Conservation (phyloP, 2,113 vertebrate species). For the Petrocephalus microphthalmus region DNA sequence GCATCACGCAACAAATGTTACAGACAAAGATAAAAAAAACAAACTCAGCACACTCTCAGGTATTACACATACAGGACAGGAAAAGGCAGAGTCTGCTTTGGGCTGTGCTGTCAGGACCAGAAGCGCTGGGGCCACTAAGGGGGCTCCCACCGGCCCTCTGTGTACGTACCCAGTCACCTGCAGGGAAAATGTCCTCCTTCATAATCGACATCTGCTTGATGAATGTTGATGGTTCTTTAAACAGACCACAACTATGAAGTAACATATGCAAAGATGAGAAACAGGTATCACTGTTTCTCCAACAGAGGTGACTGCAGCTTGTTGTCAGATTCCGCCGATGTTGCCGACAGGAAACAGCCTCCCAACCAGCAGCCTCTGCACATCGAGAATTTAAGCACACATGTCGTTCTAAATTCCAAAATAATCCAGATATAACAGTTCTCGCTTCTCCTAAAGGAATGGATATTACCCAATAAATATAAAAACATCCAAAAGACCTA, state of each 20-base stretch:
- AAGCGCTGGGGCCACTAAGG: not conserved
- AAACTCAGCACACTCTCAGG: not conserved
- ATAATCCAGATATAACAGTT: conserved; percentile 9
- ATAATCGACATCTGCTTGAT: not conserved
- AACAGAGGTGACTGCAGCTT: not conserved
- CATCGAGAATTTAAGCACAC: not conserved
- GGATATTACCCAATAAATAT: conserved; percentile 5
- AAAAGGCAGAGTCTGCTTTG: not conserved
- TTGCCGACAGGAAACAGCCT: not conserved
- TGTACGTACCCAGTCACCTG: not conserved
- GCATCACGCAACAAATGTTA: conserved; percentile 11
- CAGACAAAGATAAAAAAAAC: conserved; percentile 7
- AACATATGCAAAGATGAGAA: not conserved
- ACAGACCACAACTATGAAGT: not conserved
- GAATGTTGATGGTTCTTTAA: not conserved
- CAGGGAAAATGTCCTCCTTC: too few species aligned
- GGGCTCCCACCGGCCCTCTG: not conserved
- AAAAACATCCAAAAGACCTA: conserved; percentile 13
- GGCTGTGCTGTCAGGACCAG: not conserved
- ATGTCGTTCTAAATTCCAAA: not conserved
- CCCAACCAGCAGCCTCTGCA: not conserved
- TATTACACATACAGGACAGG: not conserved
- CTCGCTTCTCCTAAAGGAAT: not conserved
- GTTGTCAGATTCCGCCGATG: not conserved
- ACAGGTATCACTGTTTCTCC: not conserved